Base-by-base conservation (phyloP, 37 sponge, comb jelly and placozoan species). In the Amphimedon queenslandica region DNA sequence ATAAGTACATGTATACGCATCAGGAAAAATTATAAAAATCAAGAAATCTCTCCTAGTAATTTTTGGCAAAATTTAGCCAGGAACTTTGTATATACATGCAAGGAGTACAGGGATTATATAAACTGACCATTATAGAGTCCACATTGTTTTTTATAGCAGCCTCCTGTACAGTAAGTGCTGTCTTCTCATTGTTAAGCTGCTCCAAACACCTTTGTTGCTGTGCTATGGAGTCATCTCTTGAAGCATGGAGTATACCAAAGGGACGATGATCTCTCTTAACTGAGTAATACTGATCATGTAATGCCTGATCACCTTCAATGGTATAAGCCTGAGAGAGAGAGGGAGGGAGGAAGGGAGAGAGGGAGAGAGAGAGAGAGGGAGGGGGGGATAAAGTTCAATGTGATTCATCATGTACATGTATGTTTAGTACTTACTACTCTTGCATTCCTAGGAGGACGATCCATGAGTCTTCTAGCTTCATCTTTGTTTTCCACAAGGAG, bases 391-490 rank as follows among this genome's bases (percentile, higher is more conserved):
- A 13, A n/a, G n/a, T n/a, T n/a, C n/a, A n/a, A n/a, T n/a, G n/a
- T n/a, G n/a, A n/a, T n/a, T n/a, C n/a, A n/a, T n/a, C n/a, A n/a
- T n/a, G n/a, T n/a, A n/a, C n/a, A n/a, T n/a, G n/a, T n/a, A n/a
- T n/a, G n/a, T n/a, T n/a, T n/a, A n/a, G n/a, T 25, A 41, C 64
- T 77, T 28, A 66, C 77, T 16, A 53, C 1, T 5, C n/a, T 70
- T 18, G 72, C 76, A 31, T 66, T 58, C 24, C 31, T 42, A 0
- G 80, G 71, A 13, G 57, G 63, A 34, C 63, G 35, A 27, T 40
- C 69, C 24, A 86, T 80, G 42, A 80, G 71, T 10, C 32, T 60
- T 6, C 69, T 72, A 53, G 85, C 85, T 20, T 78, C 79, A 27
- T 18, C 43, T 30, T 74, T 57, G 16, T 31, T 35, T 42, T 78